Percentiles rank a stretch among this genome's conserved stretches.
Conservation (phyloP, 2,113 vertebrate genomes). For the Chionis minor region DNA sequence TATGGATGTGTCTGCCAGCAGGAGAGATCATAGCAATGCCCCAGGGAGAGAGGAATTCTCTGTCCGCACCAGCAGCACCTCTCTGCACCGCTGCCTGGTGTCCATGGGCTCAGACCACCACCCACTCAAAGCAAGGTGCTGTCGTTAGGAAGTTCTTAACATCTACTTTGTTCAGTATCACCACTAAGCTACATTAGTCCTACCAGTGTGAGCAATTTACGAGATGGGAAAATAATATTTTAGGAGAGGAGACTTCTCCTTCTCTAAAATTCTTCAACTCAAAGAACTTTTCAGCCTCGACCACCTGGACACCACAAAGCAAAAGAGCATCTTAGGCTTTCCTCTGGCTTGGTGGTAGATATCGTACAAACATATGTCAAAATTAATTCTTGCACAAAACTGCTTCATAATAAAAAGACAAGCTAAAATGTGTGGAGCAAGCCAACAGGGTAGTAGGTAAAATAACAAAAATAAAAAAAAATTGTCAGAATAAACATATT, state of each 20-base stretch:
- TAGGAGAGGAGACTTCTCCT: background rate
- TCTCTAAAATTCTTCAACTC: background rate
- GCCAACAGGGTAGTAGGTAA: background rate
- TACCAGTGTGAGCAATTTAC: background rate
- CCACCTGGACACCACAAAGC: background rate
- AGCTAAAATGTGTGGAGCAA: background rate
- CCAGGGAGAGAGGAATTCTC: background rate
- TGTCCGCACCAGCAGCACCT: background rate
- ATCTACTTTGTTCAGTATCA: background rate
- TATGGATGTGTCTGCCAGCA: background rate
- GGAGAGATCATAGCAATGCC: background rate
- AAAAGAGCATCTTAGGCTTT: background rate
- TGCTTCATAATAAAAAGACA: background rate
- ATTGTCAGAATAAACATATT: background rate
- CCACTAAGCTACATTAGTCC: background rate
- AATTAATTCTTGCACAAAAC: background rate
- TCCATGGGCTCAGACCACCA: rapidly evolving
- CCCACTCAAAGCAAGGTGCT: background rate
- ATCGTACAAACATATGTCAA: background rate
- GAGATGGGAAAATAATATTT: background rate
- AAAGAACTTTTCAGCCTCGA: background rate
- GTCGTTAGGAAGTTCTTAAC: background rate
- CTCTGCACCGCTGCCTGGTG: background rate
- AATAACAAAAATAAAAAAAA: background rate
- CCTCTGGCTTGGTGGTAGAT: background rate